phyloP scores from a whole-genome alignment of 1,140 invertebrate genomes.

The Eurosta solidaginis region DNA sequence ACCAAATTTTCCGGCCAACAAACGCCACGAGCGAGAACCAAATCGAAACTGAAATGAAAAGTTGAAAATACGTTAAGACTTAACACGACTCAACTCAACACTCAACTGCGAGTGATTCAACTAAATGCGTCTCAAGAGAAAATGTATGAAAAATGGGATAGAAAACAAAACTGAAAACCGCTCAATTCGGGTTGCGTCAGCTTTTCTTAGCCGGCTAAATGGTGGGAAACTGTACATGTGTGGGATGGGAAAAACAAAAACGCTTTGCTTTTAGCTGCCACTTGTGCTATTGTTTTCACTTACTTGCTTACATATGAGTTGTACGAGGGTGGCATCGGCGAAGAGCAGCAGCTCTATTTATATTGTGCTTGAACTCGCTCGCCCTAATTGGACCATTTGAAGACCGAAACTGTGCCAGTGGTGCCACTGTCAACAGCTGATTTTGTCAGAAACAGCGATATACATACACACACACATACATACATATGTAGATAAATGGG shows the following conservation, averaged over 20 bases:
- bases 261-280: too few species aligned
- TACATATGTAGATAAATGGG: background rate
- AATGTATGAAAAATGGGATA: background rate
- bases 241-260: too few species aligned
- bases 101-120: background rate
- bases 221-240: background rate
- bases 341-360: background rate
- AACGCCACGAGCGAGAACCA: conserved; percentile 6
- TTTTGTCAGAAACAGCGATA: too few species aligned
- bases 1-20: background rate
- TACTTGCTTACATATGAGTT: too few species aligned
- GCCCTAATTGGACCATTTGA: background rate
- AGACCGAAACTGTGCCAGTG: conserved; percentile 4
- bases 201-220: background rate
- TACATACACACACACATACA: background rate
- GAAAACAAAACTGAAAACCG: conserved; percentile 1
- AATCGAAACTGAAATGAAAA: conserved; percentile 20
- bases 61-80: background rate
- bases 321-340: background rate
- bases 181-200: background rate
- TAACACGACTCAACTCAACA: background rate
- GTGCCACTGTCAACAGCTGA: conserved; percentile 10
- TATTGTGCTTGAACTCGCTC: background rate
- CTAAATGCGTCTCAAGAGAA: background rate
- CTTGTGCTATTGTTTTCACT: too few species aligned